Percentiles rank a stretch among this genome's conserved stretches.
Conservation (phyloP, 2,888 invertebrate species). For the Oeneis ivallda region DNA sequence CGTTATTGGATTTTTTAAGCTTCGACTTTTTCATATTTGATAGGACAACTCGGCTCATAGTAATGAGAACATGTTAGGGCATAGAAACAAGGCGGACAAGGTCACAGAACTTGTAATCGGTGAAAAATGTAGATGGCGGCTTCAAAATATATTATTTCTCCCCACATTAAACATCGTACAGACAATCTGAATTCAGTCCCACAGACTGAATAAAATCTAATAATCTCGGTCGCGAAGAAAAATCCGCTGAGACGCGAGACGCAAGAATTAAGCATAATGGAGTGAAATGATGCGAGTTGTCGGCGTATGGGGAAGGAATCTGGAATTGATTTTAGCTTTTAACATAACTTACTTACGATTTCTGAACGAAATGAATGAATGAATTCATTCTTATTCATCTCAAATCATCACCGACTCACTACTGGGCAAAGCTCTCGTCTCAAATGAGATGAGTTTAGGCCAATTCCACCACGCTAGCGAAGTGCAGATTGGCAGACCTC, state of each 20-base stretch:
- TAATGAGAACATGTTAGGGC: no score
- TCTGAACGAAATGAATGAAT: not conserved
- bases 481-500: no score
- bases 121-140: slow-evolving; percentile 3
- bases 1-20: no score
- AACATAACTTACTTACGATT: not conserved
- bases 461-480: no score
- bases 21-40: no score
- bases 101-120: slow-evolving; percentile 1
- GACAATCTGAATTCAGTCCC: slow-evolving; percentile 49
- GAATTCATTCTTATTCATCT: no score
- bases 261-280: slow-evolving; percentile 65
- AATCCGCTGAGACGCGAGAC: slow-evolving; percentile 64
- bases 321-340: slow-evolving; percentile 6
- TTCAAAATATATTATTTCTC: slow-evolving; percentile 13
- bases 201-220: slow-evolving; percentile 71
- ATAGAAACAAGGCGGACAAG: not conserved
- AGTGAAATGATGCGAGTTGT: slow-evolving; percentile 60
- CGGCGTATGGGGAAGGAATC: slow-evolving; percentile 34
- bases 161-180: slow-evolving; percentile 37
- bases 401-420: no score
- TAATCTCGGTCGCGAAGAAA: slow-evolving; percentile 60
- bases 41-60: no score
- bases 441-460: no score
- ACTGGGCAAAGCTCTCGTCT: no score